Evolutionary conservation across 2,888 invertebrate species (phyloP), one percentile per base, ranked within the genome.

Genomic region (Lycaena phlaeas): DNA sequence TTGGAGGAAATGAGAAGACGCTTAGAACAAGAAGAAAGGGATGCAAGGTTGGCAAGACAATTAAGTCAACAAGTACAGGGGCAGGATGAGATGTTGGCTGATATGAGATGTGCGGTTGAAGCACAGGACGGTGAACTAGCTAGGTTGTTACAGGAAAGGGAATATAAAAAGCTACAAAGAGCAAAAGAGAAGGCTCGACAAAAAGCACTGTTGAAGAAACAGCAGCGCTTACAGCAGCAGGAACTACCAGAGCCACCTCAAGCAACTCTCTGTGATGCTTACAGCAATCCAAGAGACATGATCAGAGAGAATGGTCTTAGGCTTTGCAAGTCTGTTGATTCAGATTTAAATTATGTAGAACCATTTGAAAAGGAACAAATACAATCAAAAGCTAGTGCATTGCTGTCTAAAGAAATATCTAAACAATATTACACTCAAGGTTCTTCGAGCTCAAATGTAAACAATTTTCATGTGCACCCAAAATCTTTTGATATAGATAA

Each of bases 351-450:
- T 52, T 84, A 84, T 59, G 82, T 84, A 27, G 84, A 84, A 45
- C 84, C 84, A 14, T 84, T 84, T 63, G 82, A 84, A 48, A 82
- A 84, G 43, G 84, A 84, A 51, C 71, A 72, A 15, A 84, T 84
- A 27, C 81, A 84, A 46, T 84, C 84, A 0, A 81, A 74, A 64
- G 69, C 77, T 11, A 78, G 75, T 67, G 84, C 84, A n/a, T 47
- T 82, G 14, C 64, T 78, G 44, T 70, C 77, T 11, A 73, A 76
- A 51, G 76, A 82, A 47, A 57, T 70, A 17, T 84, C 84, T 1
- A 73, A 64, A 42, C 81, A 79, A 49, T 79, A 72, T 49, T 81
- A 68, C 43, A 50, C 61, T 2, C 66, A 69, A 26, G 68, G 72
- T 29, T 61, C 75, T 18, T 70, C 71, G 2, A 65, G 56, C 27